Conservation (phyloP, 2,797 vertebrate genomes). For the Acipenser transmontanus region DNA sequence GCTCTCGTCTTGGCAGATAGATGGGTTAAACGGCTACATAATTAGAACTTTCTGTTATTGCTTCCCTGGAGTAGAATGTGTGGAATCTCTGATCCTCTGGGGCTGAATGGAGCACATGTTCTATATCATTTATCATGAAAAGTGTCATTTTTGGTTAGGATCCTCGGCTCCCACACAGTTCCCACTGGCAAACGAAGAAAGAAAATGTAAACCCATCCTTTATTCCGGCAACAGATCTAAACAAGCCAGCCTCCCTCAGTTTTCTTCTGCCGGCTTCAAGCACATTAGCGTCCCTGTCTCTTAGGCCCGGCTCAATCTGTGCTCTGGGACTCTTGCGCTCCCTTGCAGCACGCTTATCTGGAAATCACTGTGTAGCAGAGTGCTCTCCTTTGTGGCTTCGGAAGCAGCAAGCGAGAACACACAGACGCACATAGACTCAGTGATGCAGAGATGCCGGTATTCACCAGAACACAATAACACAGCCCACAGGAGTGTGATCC, state of each 20-base stretch:
- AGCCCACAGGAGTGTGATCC: too few relatives aligned
- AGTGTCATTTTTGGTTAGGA: conserved; percentile 32
- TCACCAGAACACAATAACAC: conserved; percentile 3
- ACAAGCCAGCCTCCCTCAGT: conserved; percentile 27
- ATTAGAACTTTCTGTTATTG: conserved; percentile 34
- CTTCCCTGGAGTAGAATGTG: conserved; percentile 24
- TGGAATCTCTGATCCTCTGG: conserved; percentile 6
- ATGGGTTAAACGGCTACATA: conserved; percentile 36
- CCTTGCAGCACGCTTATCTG: background rate
- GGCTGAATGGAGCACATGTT: conserved; percentile 13
- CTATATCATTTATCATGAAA: conserved; percentile 31
- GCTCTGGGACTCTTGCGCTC: background rate
- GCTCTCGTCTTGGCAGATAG: conserved; percentile 28
- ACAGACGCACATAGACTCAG: conserved; percentile 12
- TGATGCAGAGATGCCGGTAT: conserved; percentile 16
- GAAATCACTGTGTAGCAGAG: conserved; percentile 4
- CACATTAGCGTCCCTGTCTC: background rate
- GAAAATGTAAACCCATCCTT: conserved; percentile 30
- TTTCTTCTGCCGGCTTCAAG: background rate
- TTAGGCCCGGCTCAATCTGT: conserved; percentile 1
- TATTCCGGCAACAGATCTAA: conserved; percentile 4
- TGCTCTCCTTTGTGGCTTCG: background rate
- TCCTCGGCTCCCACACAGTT: conserved; percentile 21
- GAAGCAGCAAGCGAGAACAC: background rate
- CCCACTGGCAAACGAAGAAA: conserved; percentile 16